Evolutionary conservation across 1,140 invertebrate species (phyloP), one percentile per base, ranked within the genome.

Genomic region (Battus philenor): DNA sequence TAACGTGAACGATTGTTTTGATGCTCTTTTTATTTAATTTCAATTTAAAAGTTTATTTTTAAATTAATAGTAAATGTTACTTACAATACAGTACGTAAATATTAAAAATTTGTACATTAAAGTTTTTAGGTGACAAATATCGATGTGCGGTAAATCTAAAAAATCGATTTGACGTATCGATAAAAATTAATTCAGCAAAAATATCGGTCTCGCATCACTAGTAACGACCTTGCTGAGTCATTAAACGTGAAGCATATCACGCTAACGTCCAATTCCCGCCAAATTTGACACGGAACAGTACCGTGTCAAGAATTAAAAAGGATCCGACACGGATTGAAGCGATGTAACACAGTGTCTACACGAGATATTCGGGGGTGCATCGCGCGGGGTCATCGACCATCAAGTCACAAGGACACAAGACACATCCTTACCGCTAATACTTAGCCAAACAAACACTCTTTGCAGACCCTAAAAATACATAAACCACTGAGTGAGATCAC

Each of bases 321-420:
- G 10, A 36, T 36, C 33, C 33, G 33, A 36, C 33, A 36, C 33
- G 33, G 33, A 36, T 36, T 10, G 17, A 9, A 36, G 20, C 30
- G 30, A 15, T 15, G 30, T 15, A 31, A 31, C 17, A 11, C 20
- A 36, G 17, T 36, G 33, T 36, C 33, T 36, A 36, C 33, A 36
- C 33, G 33, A 36, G 17, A 36, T 36, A 9, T 36, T 20, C 12
- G 9, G 33, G 33, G 17, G 18, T 36, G 33, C 33, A 36, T 18
- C 33, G 16, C 20, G 33, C 33, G 20, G 11, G 33, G 33, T 17
- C 33, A 20, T 18, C 17, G 33, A 36, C 4, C 33, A 2, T 8
- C 15, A 1, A 3, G 4, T 36, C 17, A 18, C 33, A 36, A 36
- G 33, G 33, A 11, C 32, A 34, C 6, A 20, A 20, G 18, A 18